These are phyloP conservation scores for Chaetogeoica ovagalla DNA, from an alignment of 2,888 invertebrate genomes.

Conservation along the genomic window DNA sequence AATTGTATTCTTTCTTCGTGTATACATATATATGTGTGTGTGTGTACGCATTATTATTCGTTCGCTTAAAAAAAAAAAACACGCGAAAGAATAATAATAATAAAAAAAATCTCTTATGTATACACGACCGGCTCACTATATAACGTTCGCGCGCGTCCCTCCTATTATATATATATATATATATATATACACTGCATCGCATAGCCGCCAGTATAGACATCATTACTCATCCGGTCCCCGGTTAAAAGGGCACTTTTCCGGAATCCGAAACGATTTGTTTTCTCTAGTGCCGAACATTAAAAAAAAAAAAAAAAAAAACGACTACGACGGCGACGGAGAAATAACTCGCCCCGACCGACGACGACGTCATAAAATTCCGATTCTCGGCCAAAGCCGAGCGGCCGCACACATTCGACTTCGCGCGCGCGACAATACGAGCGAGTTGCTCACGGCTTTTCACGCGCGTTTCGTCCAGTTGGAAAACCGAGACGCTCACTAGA, in stretches of 20 bases:
- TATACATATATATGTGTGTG: not conserved
- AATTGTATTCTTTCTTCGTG: constrained; percentile 52
- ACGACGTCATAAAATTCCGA: constrained; percentile 48
- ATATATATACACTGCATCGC: no score
- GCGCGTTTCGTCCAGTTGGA: no score
- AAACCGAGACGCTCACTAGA: no score
- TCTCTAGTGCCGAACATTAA: constrained; percentile 53
- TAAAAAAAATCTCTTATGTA: constrained; percentile 22
- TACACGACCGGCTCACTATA: constrained; percentile 2
- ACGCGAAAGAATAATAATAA: no score
- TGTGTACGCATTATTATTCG: constrained; percentile 17
- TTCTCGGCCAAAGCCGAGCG: not conserved
- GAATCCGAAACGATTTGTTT: constrained; percentile 53
- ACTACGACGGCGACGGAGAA: constrained; percentile 1
- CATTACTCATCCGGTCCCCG: constrained; percentile 53
- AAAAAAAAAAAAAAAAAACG: constrained; percentile 35
- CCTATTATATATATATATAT: no score
- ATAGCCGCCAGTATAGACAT: constrained; percentile 26
- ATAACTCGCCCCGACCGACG: constrained; percentile 4
- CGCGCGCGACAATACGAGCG: no score
- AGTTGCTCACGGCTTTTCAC: no score
- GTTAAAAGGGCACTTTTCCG: constrained; percentile 53
- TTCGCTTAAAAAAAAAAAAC: constrained; percentile 35
- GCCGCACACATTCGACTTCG: no score
- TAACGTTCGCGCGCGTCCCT: constrained; percentile 25